Percentiles rank a stretch among this genome's conserved stretches.
phyloP scores from a whole-genome alignment of 2,888 invertebrate genomes.

The Spisula subtruncata region DNA sequence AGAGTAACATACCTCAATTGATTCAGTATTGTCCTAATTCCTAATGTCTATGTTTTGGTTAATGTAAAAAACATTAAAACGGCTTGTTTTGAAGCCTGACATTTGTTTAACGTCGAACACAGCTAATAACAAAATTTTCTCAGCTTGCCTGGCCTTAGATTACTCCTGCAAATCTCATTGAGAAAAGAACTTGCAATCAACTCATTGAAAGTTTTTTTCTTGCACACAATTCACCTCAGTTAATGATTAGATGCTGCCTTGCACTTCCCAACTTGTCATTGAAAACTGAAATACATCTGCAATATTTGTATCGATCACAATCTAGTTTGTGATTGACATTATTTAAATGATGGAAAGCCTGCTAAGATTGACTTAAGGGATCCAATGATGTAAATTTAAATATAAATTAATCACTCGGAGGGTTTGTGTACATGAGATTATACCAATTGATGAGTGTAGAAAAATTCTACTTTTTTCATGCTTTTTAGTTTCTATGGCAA shows the following conservation, averaged over 20 bases:
- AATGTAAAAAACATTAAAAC: no score
- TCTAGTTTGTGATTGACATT: not conserved
- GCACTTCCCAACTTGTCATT: not conserved
- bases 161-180: not conserved
- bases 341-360: not conserved
- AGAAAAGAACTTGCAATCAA: not conserved
- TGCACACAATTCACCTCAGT: conserved; percentile 28
- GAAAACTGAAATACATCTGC: not conserved
- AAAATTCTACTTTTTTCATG: not conserved
- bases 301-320: conserved; percentile 17
- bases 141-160: conserved; percentile 3
- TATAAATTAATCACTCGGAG: conserved; percentile 17
- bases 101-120: not conserved
- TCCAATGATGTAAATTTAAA: conserved; percentile 13
- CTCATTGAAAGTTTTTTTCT: conserved; percentile 16
- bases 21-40: not conserved
- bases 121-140: not conserved
- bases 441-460: conserved; percentile 12
- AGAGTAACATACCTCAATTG: no score
- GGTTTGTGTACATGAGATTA: conserved; percentile 1
- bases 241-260: not conserved
- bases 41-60: not conserved
- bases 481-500: conserved; percentile 48
- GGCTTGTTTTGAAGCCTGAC: not conserved
- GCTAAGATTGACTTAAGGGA: conserved; percentile 5